Evolutionary conservation across 2,797 vertebrate genomes (phyloP).

Genomic region (Coregonus suidteri): DNA sequence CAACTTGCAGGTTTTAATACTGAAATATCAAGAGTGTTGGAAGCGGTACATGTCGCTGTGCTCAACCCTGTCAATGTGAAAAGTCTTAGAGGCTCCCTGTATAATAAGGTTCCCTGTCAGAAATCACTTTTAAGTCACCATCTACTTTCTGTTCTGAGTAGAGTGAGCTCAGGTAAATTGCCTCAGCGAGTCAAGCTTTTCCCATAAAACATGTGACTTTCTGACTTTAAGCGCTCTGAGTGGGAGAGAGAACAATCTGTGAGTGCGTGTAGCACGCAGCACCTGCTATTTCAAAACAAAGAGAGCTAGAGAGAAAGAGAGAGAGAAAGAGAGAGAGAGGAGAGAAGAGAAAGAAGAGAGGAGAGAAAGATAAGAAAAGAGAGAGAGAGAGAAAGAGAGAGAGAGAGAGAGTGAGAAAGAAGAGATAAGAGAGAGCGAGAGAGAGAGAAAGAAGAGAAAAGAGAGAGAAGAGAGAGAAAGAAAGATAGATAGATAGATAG

Average conservation of each 20-base stretch:
- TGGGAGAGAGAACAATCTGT: background rate
- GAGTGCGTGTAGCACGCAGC: background rate
- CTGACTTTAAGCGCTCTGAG: background rate
- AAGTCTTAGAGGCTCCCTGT: background rate
- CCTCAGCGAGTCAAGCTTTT: background rate
- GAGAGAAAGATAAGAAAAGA: background rate
- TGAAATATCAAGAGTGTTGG: background rate
- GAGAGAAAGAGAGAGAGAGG: background rate
- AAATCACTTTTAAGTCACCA: background rate
- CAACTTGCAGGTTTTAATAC: background rate
- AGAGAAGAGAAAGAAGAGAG: background rate
- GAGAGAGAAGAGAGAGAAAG: background rate
- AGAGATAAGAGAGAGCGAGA: background rate
- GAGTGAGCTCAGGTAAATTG: background rate
- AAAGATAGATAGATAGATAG: no score
- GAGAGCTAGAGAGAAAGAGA: background rate
- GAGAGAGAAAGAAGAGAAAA: no score
- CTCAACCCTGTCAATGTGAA: background rate
- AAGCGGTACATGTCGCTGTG: background rate
- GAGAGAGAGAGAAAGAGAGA: background rate
- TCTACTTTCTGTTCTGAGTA: background rate
- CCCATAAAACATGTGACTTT: background rate
- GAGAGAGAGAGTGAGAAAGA: background rate
- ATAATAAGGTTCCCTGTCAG: background rate
- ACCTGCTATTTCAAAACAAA: background rate